Base-by-base conservation (phyloP, 2,113 vertebrate genomes). In the Petrocephalus microphthalmus region DNA sequence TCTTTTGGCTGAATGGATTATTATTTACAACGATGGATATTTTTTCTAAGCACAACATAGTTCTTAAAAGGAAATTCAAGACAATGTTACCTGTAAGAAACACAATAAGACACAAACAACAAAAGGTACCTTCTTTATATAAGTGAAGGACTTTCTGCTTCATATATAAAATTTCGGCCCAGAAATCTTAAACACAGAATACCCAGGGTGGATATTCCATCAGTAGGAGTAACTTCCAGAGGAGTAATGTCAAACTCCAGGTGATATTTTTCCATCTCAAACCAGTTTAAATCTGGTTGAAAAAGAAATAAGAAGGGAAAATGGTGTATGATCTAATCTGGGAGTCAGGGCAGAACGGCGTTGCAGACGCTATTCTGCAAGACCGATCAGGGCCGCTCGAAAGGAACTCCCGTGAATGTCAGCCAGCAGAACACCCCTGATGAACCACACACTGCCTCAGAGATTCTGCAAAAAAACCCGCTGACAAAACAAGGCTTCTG, bases 1-100 rank as follows among this genome's bases (percentile, higher is more conserved):
- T 83, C 19, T 83, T 49, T 47, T 83, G 71, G 37, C 81, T 84
- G 51, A 85, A 85, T 49, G 45, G 49, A 85, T 85, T 52, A n/a
- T 84, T 53, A 53, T 53, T 53, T 29, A 85, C 47, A 52, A 47
- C 13, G n/a, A 54, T 15, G 49, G 49, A 52, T 10, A 25, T 85
- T 53, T 86, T 86, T 25, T 86, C 56, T 45, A 86, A 33, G 10
- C 19, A 60, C 42, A 20, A 45, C 11, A 56, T 11, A 11, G 7
- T 47, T 64, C 7, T 45, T 42, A 20, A 60, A 60, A 45, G 51
- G 52, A 51, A 56, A 52, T 52, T 49, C 8, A 15, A 47, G 11
- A 84, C 42, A 11, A n/a, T 51, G 42, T 42, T 47, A n/a, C 8
- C 20, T n/a, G 81, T 42, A 19, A 19, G 81, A 42, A 84, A 84